Evolutionary conservation across 1,140 invertebrate species (phyloP), one percentile per base, ranked within the genome.

Genomic region (Bombus confusus): DNA sequence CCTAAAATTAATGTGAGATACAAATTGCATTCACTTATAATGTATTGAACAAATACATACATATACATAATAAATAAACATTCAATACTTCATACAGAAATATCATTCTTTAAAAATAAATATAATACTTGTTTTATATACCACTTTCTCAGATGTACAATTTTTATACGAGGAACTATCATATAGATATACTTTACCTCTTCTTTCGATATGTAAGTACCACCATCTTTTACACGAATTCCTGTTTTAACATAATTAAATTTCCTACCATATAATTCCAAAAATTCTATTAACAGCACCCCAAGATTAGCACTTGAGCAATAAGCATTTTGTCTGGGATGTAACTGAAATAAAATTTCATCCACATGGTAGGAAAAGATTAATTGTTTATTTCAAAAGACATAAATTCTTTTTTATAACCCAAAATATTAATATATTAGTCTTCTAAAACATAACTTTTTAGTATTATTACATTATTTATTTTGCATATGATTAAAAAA

Each of bases 231-330:
- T 81, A 99, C 97, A 74, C 98, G 96, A 92, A 99, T 99, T 77
- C 98, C 99, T 89, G 98, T 98, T 92, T 98, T 98, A 88, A 99
- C 97, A 93, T 99, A 99, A 95, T 99, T 99, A 94, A 99, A 99
- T 93, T 99, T 98, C 83, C 98, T 96, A 39, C 99, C 99, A 95
- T 99, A 99, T 47, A 99, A 95, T 95, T 99, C 99, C 94, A 99
- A 98, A 96, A 99, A 99, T 96, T 99, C 98, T 84, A 99, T 98
- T 83, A 99, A 96, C 86, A 99, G 96, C 80, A 99, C 98, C 84
- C 99, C 99, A 57, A 99, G 95, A 96, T 99, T 99, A 71, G 96
- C 96, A 79, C 96, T 96, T 28, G 96, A 94, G 88, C 95, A 95
- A 83, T 96, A 95, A 69, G 96, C 96, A 92, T 98, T 96, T 86